phyloP scores from a whole-genome alignment of 2,888 invertebrate species.

The Diloba caeruleocephala region DNA sequence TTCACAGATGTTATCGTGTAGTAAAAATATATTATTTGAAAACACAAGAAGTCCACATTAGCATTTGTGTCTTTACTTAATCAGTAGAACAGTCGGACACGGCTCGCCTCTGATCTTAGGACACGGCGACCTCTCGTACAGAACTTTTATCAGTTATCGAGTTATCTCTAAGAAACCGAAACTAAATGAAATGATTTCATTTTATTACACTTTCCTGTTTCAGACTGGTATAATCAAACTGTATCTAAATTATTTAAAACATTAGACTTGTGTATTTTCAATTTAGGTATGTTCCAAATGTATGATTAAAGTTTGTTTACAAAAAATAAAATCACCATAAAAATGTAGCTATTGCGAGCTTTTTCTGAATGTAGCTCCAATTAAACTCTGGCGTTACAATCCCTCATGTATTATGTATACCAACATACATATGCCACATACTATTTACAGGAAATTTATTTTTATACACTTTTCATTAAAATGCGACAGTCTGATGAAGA shows the following conservation, averaged over 20 bases:
- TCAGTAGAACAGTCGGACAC: slow-evolving; percentile 1
- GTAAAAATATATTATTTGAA: not conserved
- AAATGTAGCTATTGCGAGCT: no score
- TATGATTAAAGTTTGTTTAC: no score
- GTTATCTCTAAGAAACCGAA: slow-evolving; percentile 37
- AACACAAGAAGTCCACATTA: slow-evolving; percentile 1
- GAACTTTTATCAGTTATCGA: slow-evolving; percentile 50
- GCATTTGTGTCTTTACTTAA: slow-evolving; percentile 29
- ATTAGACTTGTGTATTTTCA: no score
- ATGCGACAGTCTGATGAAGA: no score
- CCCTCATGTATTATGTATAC: no score
- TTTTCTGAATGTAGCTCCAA: no score
- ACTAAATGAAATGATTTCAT: slow-evolving; percentile 49
- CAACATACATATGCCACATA: no score
- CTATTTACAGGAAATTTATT: not conserved
- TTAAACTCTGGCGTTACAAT: no score
- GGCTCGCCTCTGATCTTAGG: slow-evolving; percentile 9
- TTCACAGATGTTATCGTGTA: no score
- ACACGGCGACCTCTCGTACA: slow-evolving; percentile 31
- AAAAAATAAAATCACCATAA: no score
- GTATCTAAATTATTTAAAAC: not conserved
- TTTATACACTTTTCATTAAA: no score
- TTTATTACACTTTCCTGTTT: slow-evolving; percentile 35
- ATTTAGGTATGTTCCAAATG: no score
- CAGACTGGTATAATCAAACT: slow-evolving; percentile 28